A percentile compares a stretch with the other conserved stretches of the same genome.
Evolutionary conservation across 2,888 invertebrate species (phyloP).

Genomic region (Oxystoma pomonae): DNA sequence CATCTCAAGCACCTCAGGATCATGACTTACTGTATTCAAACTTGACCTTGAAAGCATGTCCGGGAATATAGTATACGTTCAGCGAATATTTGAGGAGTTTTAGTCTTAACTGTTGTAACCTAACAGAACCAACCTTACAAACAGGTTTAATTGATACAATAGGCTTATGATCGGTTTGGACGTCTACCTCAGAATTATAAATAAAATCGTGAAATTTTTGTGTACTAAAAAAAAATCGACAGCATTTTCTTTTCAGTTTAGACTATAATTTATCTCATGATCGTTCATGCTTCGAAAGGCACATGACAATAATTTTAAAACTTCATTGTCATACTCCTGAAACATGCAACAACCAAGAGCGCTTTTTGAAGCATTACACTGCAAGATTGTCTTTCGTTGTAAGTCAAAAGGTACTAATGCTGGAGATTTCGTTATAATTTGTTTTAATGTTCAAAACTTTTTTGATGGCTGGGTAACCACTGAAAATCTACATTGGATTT

Average conservation of each 20-base stretch:
- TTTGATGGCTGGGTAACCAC: constrained; percentile 1
- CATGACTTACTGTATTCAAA: too few relatives aligned
- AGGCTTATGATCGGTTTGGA: neutral
- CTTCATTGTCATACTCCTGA: constrained; percentile 13
- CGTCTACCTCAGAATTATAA: neutral
- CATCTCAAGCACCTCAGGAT: neutral
- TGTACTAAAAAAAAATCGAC: neutral
- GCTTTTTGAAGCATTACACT: constrained; percentile 19
- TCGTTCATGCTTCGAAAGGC: neutral
- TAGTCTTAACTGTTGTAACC: neutral
- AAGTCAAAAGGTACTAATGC: neutral
- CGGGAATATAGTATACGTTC: too few relatives aligned
- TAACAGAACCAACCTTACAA: neutral
- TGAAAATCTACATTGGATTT: constrained; percentile 8
- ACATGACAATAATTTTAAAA: neutral
- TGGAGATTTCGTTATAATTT: constrained; percentile 3
- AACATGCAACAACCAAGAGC: constrained; percentile 24
- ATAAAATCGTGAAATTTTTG: neutral
- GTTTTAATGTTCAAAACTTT: constrained; percentile 7
- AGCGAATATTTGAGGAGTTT: neutral
- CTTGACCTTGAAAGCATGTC: too few relatives aligned
- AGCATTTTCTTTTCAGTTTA: neutral
- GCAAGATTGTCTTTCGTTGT: constrained; percentile 16
- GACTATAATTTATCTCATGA: neutral
- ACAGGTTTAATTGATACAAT: neutral